Conservation (phyloP, 2,797 vertebrate genomes). For the Galaxias olidus region DNA sequence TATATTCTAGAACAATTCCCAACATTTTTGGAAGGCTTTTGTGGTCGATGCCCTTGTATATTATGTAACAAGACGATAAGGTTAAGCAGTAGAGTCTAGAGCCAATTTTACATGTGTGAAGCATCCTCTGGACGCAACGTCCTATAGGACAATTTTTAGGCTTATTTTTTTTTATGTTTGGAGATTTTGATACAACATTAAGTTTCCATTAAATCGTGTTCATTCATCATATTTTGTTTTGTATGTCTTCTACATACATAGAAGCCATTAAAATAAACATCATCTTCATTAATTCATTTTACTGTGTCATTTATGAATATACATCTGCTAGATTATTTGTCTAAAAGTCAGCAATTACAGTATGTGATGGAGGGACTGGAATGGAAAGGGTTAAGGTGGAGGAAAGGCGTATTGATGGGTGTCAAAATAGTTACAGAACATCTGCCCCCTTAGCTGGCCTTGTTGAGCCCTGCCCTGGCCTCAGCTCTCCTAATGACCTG, state of each 20-base stretch:
- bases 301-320: too few relatives aligned
- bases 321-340: too few relatives aligned
- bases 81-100: slow-evolving; percentile 30
- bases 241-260: slow-evolving; percentile 48
- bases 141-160: slow-evolving; percentile 44
- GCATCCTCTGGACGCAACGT: slow-evolving; percentile 25
- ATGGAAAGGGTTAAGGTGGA: too few relatives aligned
- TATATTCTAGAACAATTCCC: background rate
- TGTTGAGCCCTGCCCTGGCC: background rate
- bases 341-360: too few relatives aligned
- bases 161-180: slow-evolving; percentile 44
- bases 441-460: background rate
- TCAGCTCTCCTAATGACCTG: slow-evolving; percentile 13
- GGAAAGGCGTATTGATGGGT: too few relatives aligned
- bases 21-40: slow-evolving; percentile 24
- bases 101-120: slow-evolving; percentile 38
- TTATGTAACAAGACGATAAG: slow-evolving; percentile 16
- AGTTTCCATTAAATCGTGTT: slow-evolving; percentile 41
- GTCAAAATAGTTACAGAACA: background rate
- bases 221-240: slow-evolving; percentile 43
- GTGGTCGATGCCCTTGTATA: slow-evolving; percentile 42
- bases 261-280: slow-evolving; percentile 65
- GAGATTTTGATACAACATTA: slow-evolving; percentile 45
- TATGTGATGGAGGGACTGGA: too few relatives aligned
- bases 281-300: slow-evolving; percentile 26